These are phyloP conservation scores for Arctocebus calabarensis DNA, from an alignment of 2,797 vertebrate species.

Conservation along the genomic window DNA sequence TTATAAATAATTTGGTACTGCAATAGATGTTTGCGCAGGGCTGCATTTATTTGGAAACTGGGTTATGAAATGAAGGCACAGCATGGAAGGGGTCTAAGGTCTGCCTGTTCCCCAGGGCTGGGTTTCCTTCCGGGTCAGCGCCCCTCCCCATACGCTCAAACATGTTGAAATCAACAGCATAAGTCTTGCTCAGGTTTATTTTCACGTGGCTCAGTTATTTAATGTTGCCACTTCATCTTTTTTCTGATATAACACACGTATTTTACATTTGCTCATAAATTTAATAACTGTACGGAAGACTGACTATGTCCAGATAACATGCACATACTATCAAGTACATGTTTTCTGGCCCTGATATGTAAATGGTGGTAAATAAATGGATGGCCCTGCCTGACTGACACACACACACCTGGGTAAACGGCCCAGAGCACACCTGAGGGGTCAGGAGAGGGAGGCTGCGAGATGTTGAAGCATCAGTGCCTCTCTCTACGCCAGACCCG, in stretches of 20 bases:
- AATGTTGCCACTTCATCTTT: not conserved
- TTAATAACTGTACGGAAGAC: not conserved
- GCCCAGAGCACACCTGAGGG: not conserved
- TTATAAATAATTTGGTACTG: not conserved
- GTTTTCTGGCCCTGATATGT: not conserved
- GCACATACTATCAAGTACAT: not conserved
- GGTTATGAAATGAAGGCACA: not conserved
- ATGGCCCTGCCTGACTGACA: not conserved
- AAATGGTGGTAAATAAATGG: not conserved
- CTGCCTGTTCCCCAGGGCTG: rapidly evolving
- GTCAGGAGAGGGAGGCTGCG: not conserved
- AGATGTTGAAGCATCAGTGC: not conserved
- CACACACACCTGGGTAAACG: not conserved
- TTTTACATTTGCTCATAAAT: not conserved
- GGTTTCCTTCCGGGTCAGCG: not conserved
- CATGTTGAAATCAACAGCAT: not conserved
- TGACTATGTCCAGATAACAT: not conserved
- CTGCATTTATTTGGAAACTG: not conserved
- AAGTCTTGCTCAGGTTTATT: not conserved
- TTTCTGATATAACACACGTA: not conserved
- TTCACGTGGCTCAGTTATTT: not conserved
- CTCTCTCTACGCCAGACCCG: not conserved
- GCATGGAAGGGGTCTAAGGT: not conserved
- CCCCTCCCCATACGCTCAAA: not conserved
- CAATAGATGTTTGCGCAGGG: not conserved